Base-by-base conservation (phyloP, 2,113 vertebrate genomes). In the Cephalopholis sonnerati region DNA sequence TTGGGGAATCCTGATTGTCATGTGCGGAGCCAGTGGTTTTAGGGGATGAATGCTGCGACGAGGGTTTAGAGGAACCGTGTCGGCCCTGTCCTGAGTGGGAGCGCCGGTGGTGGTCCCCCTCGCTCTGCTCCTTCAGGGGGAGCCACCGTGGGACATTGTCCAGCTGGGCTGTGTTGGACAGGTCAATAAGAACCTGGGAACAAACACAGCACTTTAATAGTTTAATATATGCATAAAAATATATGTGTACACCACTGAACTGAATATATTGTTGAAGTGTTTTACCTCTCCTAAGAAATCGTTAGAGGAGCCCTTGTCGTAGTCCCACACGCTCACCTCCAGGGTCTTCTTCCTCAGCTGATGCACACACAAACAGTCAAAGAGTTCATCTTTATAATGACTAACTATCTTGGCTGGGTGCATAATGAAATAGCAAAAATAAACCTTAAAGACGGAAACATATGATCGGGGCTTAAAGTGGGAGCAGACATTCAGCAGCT, bases 261-360 rank as follows among this genome's bases (percentile, higher is more conserved):
- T 51, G 3, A 54, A 39, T 2, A 25, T 9, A 7, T 3, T 9
- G 5, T 48, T 17, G 74, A 59, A 44, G 29, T 12, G 1, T 24
- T 57, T 97, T 93, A 99, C 98, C 96, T 99, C 98, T 90, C 98
- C 98, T n/a, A 99, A 93, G 87, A 99, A 99, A 88, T 99, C 98
- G 87, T 99, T 99, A 1, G 98, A 98, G 65, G 98, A 99, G 90
- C 96, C 96, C 94, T 97, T 96, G 87, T 99, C 98, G 57, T 99
- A 99, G 94, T 99, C 98, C 98, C 98, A 99, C 84, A 99, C 98
- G 83, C 97, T 98, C 84, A 99, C 98, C 87, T 99, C 98, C 90
- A 99, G 93, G 17, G 98, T 99, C 95, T 99, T 99, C 96, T 99
- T 99, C 94, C 97, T 97, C 86, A 99, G 95, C 98, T 99, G 92